Percentiles rank a stretch among this genome's conserved stretches.
phyloP scores from a whole-genome alignment of 2,113 vertebrate species.

The Orycteropus afer region DNA sequence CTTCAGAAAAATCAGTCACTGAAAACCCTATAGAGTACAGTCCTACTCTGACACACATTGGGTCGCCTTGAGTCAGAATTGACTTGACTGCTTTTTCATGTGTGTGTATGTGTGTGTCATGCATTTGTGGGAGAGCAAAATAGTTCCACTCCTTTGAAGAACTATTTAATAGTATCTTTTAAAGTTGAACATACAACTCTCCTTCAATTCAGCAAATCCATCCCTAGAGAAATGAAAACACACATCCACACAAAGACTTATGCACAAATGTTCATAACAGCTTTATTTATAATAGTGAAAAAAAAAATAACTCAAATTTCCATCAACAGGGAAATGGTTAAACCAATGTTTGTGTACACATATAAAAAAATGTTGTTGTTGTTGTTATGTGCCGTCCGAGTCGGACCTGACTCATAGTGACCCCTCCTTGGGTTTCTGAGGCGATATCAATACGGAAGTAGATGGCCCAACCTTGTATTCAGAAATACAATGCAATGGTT shows the following conservation, averaged over 20 bases:
- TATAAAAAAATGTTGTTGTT: background rate
- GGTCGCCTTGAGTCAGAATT: too few species aligned
- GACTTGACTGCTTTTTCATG: too few species aligned
- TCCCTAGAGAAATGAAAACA: background rate
- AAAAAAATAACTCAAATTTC: background rate
- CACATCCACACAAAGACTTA: background rate
- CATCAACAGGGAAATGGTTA: background rate
- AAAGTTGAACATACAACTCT: background rate
- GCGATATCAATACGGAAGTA: too few species aligned
- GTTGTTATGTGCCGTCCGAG: too few species aligned
- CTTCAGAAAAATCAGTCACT: too few species aligned
- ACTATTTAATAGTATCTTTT: background rate
- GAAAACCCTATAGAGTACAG: too few species aligned
- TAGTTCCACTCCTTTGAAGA: rapidly evolving
- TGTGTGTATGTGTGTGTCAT: background rate
- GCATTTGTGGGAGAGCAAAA: background rate
- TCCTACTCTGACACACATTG: too few species aligned
- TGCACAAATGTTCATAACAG: background rate
- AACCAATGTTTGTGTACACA: background rate
- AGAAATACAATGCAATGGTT: too few species aligned
- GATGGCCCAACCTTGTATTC: too few species aligned
- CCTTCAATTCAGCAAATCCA: background rate
- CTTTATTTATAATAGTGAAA: background rate
- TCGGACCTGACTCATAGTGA: too few species aligned
- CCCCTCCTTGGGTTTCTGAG: too few species aligned